Evolutionary conservation across 1,140 invertebrate genomes (phyloP), one percentile per base, ranked within the genome.

Genomic region (Tenebrio molitor): DNA sequence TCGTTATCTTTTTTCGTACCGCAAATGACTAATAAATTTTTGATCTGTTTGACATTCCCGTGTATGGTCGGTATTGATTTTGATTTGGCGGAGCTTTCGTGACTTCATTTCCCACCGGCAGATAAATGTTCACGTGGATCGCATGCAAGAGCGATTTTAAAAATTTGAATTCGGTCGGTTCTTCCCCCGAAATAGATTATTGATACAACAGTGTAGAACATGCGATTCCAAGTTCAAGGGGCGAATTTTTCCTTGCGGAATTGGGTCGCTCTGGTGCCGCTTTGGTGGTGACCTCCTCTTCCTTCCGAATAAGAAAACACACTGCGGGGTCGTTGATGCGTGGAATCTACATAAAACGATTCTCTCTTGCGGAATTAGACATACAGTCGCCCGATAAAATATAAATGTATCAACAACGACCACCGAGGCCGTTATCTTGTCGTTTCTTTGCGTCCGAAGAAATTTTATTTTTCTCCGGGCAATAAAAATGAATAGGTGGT

Each of bases 1-100:
- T 53, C 46, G 36, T 39, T 39, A 39, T 39, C 36, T 39, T 39
- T 39, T 39, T 39, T 39, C 12, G 36, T 39, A n/a, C n/a, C 12
- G 36, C 7, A 7, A 39, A 12, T 12, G 36, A 12, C 46, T 44
- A 53, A 21, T 21, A 53, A 19, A 53, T 46, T 53, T 53, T 53
- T 53, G 17, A 53, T 53, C 23, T 53, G 46, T 53, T 53, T 21
- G 17, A 21, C 36, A 12, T 39, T 39, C 36, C 36, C n/a, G 12
- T 12, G n/a, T 12, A 23, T 53, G 46, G 17, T 23, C 19, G 46
- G n/a, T 53, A 53, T 53, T 53, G 46, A 53, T 53, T 53, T 53
- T 23, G 16, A 53, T 53, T 53, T 23, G 46, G 17, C 46, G 21
- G 17, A 53, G 46, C 46, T 53, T 53, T 53, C 46, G 46, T 53